phyloP scores from a whole-genome alignment of 1,140 invertebrate genomes.

The Dreissena polymorpha region DNA sequence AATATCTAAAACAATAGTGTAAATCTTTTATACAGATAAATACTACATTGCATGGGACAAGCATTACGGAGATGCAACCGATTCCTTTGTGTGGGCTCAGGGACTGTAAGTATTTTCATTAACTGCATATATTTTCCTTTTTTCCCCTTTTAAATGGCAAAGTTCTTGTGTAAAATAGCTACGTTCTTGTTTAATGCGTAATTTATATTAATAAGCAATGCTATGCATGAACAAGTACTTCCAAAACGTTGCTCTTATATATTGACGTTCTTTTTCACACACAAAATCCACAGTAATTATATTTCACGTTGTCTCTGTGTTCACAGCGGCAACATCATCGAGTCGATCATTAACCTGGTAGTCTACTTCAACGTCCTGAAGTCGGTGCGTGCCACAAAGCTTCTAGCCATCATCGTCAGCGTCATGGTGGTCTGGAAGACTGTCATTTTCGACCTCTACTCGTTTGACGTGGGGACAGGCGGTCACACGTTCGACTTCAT shows the following conservation, averaged over 20 bases:
- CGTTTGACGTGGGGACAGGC: slow-evolving; percentile 15
- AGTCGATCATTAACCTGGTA: slow-evolving; percentile 1
- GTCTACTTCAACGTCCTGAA: slow-evolving; percentile 25
- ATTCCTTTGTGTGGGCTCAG: slow-evolving; percentile 36
- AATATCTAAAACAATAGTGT: no score
- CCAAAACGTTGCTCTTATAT: neutral
- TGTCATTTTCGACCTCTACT: slow-evolving; percentile 25
- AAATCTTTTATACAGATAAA: no score
- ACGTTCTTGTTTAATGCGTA: no score
- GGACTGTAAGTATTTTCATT: slow-evolving; percentile 36
- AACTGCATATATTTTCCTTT: neutral
- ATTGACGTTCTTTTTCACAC: neutral
- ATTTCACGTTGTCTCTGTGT: neutral
- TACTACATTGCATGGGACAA: slow-evolving; percentile 30
- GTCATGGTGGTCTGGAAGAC: slow-evolving; percentile 35
- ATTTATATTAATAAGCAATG: neutral
- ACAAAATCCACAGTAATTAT: neutral
- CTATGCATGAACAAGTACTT: neutral
- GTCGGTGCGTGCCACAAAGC: slow-evolving; percentile 10
- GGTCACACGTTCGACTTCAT: neutral
- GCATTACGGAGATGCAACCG: slow-evolving; percentile 31
- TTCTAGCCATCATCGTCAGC: slow-evolving; percentile 10
- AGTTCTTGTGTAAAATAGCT: neutral
- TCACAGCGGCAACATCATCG: slow-evolving; percentile 33
- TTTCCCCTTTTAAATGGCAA: neutral